A percentile compares a stretch with the other conserved stretches of the same genome.
phyloP scores from a whole-genome alignment of 1,140 invertebrate species.

The Pteromalus puparum region DNA sequence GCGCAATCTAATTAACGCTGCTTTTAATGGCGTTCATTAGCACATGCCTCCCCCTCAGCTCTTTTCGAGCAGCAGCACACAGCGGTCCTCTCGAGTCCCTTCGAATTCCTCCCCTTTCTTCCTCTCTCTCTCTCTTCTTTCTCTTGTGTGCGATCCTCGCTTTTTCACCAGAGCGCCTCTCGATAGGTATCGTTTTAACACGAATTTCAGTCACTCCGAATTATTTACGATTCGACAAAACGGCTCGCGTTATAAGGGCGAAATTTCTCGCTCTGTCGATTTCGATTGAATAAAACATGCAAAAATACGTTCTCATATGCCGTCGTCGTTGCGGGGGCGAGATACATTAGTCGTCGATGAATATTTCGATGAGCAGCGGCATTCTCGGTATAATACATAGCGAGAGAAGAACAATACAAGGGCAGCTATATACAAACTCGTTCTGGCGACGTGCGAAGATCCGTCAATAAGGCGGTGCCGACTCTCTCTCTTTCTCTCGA shows the following conservation, averaged over 20 bases:
- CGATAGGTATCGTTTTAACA: constrained; percentile 51
- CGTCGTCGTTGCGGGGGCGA: too few relatives aligned
- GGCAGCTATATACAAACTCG: too few relatives aligned
- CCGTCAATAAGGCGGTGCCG: constrained; percentile 34
- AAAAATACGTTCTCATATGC: too few relatives aligned
- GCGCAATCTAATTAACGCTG: constrained; percentile 75
- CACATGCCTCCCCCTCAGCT: constrained; percentile 65
- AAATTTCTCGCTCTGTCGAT: not conserved
- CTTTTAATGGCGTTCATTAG: constrained; percentile 76
- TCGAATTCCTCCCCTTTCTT: constrained; percentile 45
- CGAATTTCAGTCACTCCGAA: constrained; percentile 51
- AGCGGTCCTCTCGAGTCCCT: constrained; percentile 28
- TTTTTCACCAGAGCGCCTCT: not conserved
- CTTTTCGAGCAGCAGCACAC: constrained; percentile 45
- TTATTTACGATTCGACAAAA: constrained; percentile 47
- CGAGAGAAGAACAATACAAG: not conserved
- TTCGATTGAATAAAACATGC: too few relatives aligned
- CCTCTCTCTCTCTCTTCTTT: not conserved
- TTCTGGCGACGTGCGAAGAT: constrained; percentile 33
- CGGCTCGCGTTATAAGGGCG: not conserved
- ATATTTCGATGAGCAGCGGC: not conserved
- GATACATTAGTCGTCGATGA: not conserved
- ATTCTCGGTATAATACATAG: not conserved
- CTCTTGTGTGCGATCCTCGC: constrained; percentile 36
- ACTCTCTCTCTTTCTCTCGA: constrained; percentile 57